Evolutionary conservation across 2,797 vertebrate species (phyloP).

Genomic region (Myotis vivesi): DNA sequence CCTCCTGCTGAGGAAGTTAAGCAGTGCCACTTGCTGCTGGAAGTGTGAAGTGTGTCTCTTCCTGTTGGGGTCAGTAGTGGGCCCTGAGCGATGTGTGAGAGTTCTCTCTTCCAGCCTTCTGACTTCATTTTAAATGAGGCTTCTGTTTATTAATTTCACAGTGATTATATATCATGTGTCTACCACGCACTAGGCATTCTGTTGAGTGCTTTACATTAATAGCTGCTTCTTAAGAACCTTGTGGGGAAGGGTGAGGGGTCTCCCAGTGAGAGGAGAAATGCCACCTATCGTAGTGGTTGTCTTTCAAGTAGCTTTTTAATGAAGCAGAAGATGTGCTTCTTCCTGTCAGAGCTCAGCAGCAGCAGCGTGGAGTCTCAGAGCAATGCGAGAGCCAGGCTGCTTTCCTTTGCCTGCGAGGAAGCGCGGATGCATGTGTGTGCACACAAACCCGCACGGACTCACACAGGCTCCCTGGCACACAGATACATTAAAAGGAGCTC

Average conservation of each 20-base stretch:
- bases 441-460: background rate
- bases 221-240: background rate
- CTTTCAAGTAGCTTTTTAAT: background rate
- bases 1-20: background rate
- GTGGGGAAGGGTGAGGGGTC: background rate
- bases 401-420: background rate
- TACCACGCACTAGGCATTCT: background rate
- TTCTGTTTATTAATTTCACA: background rate
- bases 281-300: background rate
- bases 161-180: background rate
- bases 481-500: background rate
- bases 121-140: background rate
- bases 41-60: background rate
- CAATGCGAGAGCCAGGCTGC: background rate
- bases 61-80: background rate
- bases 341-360: background rate
- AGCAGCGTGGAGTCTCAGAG: background rate
- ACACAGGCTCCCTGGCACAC: background rate
- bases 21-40: background rate
- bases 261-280: background rate
- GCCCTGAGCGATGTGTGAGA: background rate
- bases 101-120: background rate
- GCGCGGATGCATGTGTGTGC: fast-evolving
- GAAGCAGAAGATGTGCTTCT: background rate
- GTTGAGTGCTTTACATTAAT: background rate